Percentiles rank a stretch among this genome's conserved stretches.
Evolutionary conservation across 2,113 vertebrate species (phyloP).

Genomic region (Pimephales promelas): DNA sequence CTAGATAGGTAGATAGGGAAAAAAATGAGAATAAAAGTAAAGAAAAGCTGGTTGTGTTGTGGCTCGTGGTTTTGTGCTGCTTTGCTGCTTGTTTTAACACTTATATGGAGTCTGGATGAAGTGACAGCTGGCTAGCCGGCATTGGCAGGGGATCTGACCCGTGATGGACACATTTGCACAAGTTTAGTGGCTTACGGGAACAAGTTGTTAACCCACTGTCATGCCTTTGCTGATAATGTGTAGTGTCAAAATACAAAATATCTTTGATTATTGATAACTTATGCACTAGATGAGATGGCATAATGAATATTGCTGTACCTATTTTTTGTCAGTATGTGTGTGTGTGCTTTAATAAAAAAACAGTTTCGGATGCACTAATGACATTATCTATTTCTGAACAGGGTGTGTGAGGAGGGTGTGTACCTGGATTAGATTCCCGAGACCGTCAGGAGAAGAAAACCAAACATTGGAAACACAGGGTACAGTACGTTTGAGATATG

Average conservation of each 20-base stretch:
- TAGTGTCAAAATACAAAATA: neutral
- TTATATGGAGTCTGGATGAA: neutral
- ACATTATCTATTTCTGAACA: slow-evolving; percentile 46
- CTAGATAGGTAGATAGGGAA: neutral
- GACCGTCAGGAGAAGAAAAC: slow-evolving; percentile 44
- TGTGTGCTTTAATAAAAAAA: slow-evolving; percentile 16
- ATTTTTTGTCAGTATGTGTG: slow-evolving; percentile 9
- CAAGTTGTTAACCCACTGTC: slow-evolving; percentile 22
- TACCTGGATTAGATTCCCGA: slow-evolving; percentile 51
- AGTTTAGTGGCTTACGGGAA: neutral
- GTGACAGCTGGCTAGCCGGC: neutral
- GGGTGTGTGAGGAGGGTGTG: slow-evolving; percentile 56
- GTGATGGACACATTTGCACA: neutral
- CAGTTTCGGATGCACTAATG: slow-evolving; percentile 20
- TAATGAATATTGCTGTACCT: neutral
- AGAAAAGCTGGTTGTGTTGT: neutral
- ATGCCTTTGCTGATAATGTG: slow-evolving; percentile 1
- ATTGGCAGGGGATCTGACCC: neutral
- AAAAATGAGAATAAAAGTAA: slow-evolving; percentile 30
- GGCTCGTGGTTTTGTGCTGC: neutral
- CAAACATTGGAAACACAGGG: slow-evolving; percentile 22
- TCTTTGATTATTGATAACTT: neutral
- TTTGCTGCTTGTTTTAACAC: slow-evolving; percentile 15
- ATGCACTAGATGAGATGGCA: neutral
- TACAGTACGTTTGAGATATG: slow-evolving; percentile 9